These are phyloP conservation scores for Ictalurus furcatus DNA, from an alignment of 2,113 vertebrate genomes.

Conservation along the genomic window DNA sequence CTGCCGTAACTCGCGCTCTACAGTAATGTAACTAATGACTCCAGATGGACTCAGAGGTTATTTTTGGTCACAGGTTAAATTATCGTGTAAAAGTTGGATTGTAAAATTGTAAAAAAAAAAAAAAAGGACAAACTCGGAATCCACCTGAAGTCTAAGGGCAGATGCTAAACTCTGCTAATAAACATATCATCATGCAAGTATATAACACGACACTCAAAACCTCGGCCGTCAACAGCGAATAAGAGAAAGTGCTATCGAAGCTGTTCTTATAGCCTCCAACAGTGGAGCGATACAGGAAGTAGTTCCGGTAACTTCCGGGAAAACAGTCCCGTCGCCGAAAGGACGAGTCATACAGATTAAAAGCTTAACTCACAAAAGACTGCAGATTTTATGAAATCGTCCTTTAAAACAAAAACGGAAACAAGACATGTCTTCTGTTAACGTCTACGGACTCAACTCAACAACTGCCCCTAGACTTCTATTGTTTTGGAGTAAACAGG, in stretches of 20 bases:
- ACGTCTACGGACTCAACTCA: too few species aligned
- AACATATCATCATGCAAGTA: neutral
- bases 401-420: too few species aligned
- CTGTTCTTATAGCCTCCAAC: neutral
- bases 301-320: too few species aligned
- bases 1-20: slow-evolving; percentile 45
- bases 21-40: slow-evolving; percentile 43
- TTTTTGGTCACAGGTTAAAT: neutral
- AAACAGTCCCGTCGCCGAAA: too few species aligned
- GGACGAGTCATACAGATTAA: too few species aligned
- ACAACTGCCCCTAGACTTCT: too few species aligned
- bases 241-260: neutral
- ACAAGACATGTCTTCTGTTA: too few species aligned
- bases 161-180: neutral
- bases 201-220: neutral
- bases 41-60: neutral
- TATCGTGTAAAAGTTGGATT: neutral
- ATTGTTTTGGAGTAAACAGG: neutral
- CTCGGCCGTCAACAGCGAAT: neutral
- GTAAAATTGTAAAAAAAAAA: neutral
- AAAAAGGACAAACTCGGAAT: neutral
- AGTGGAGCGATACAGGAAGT: too few species aligned
- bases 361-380: too few species aligned
- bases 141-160: neutral
- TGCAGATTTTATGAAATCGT: too few species aligned